Evolutionary conservation across 2,888 invertebrate genomes (phyloP), one percentile per base, ranked within the genome.

Genomic region (Pocota personata): DNA sequence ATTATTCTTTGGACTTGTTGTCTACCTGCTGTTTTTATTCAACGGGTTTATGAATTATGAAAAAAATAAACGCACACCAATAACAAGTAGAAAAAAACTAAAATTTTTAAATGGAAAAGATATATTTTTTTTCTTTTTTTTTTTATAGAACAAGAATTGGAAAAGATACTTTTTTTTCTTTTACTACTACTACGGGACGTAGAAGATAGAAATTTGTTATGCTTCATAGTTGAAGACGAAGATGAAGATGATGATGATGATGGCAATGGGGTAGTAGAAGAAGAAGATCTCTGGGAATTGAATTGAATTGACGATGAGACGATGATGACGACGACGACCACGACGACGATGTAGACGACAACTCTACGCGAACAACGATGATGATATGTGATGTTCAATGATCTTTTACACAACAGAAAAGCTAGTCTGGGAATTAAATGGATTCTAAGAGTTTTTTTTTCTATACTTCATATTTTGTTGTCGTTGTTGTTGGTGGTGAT

Each of bases 371-470:
- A 48, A 84, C 75, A 27, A 71, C 64, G 27, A 84, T 62, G 84
- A 84, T 84, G 84, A 84, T 84, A 84, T 84, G 84, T 84, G 79
- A 75, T 84, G 80, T 80, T 84, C 80, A 84, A 84, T 84, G 84
- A 84, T 84, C 79, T 84, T 79, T 75, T 75, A 78, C 35, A 75
- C 67, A 73, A 72, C 60, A 27, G 66, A 19, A 52, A 43, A 78
- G 62, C 21, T 67, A 69, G 75, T 84, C 73, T 79, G 84, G 69
- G 79, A 84, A 84, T 84, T 84, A 84, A 84, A 84, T 84, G 84
- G 79, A 75, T 79, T 75, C 84, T 71, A 73, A 83, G 79, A 84
- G 78, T 62, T 40, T 40, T 62, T 21, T 67, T 50, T 32, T 55
- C 37, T 6, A 48, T 24, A 43, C 35, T 66, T 62, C 50, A 73